A percentile compares a stretch with the other conserved stretches of the same genome.
These are phyloP conservation scores for Machimus atricapillus DNA, from an alignment of 2,888 invertebrate species.

Conservation along the genomic window DNA sequence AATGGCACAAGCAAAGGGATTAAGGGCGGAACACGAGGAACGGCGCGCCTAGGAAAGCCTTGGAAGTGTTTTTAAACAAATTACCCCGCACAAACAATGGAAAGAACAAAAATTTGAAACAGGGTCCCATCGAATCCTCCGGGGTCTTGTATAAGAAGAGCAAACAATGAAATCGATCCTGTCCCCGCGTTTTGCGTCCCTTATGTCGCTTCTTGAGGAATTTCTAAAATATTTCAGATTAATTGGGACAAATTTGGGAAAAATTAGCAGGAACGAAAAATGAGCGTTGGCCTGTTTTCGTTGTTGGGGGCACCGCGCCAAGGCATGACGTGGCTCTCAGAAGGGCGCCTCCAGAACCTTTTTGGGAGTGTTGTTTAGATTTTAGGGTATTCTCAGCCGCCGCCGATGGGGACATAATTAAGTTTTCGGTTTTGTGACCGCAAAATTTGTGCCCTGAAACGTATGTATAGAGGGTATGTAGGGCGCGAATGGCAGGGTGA, in stretches of 20 bases:
- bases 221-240: background rate
- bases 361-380: background rate
- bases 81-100: background rate
- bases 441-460: slow-evolving; percentile 47
- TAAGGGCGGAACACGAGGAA: background rate
- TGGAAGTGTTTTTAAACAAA: background rate
- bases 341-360: background rate
- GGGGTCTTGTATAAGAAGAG: background rate
- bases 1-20: background rate
- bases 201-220: background rate
- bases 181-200: background rate
- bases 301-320: background rate
- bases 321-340: background rate
- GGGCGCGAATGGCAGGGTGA: background rate
- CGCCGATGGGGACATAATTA: slow-evolving; percentile 47
- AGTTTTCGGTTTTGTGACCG: slow-evolving; percentile 50
- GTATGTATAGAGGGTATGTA: slow-evolving; percentile 38
- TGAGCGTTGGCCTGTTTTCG: background rate
- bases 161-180: background rate
- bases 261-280: slow-evolving; percentile 7
- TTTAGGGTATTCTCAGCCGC: slow-evolving; percentile 25
- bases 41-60: background rate
- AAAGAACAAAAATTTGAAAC: background rate
- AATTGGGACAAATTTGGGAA: background rate
- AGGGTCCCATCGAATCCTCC: background rate